Evolutionary conservation across 2,113 vertebrate species (phyloP).

Genomic region (Anhinga rufa): DNA sequence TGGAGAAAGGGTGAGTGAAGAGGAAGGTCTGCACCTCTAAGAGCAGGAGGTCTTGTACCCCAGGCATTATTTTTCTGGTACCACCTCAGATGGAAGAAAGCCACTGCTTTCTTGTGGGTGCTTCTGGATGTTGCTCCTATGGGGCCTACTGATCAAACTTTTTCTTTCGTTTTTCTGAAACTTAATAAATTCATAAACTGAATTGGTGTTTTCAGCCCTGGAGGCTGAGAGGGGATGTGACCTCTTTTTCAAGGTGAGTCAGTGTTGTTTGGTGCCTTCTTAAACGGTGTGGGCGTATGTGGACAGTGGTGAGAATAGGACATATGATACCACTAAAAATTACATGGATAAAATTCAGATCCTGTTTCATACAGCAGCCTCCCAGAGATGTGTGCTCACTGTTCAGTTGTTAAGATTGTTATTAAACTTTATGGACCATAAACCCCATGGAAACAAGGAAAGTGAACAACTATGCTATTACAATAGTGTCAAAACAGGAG

Average conservation of each 20-base stretch:
- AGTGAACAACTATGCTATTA: constrained; percentile 71
- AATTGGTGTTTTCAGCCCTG: neutral
- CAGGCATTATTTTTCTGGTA: neutral
- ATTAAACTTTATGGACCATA: constrained; percentile 86
- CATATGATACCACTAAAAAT: neutral
- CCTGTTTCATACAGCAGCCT: constrained; percentile 52
- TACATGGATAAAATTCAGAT: constrained; percentile 31
- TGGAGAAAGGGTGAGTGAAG: neutral
- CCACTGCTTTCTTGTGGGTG: neutral
- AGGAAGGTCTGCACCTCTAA: neutral
- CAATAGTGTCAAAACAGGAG: constrained; percentile 69
- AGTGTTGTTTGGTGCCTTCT: neutral
- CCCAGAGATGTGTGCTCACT: constrained; percentile 59
- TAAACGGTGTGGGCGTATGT: neutral
- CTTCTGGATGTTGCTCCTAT: neutral
- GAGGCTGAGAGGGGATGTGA: neutral
- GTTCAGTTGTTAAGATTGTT: constrained; percentile 78
- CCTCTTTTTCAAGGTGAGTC: neutral
- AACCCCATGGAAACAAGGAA: constrained; percentile 76
- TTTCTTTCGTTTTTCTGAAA: neutral
- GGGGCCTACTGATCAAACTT: neutral
- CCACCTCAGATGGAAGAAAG: neutral
- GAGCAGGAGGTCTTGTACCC: neutral
- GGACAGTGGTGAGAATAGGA: neutral
- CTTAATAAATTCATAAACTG: neutral